Base-by-base conservation (phyloP, 2,888 invertebrate species). In the Pammene fasciana region DNA sequence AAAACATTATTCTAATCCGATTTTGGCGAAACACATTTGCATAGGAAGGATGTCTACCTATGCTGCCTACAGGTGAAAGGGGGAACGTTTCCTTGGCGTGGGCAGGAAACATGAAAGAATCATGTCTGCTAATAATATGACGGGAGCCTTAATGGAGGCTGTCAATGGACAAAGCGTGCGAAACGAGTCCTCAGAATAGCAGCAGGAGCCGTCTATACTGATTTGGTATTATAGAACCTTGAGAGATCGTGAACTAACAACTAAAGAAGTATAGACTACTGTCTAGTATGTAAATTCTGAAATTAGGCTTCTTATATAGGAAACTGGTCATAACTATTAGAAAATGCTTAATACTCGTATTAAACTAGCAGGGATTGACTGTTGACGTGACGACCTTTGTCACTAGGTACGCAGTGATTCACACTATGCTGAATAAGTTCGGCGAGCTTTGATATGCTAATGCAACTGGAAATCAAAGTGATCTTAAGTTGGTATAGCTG, bases 401-500 rank as follows among this genome's bases (percentile, higher is more conserved):
- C 68, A 59, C 68, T n/a, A n/a, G n/a, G n/a, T 57, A 26, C 9
- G 50, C 38, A 52, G n/a, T 48, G 14, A 56, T 55, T 64, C 59
- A 68, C 64, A 55, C 68, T 61, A 38, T 43, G 48, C 61, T 64
- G 67, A 65, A 68, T 66, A 71, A 71, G 67, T 71, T 71, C 62
- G 54, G 54, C 13, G 36, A 46, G 55, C 72, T 73, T 75, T 75
- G 72, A 71, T 68, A 75, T 75, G 75, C 72, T 70, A 73, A 75
- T 71, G 60, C 13, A 36, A 68, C 55, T 68, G 62, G 65, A 71
- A 71, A 71, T 67, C 71, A 71, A 67, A 73, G 72, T 18, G 59
- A 38, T 46, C 71, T 48, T 57, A 64, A 59, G 64, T n/a, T n/a
- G n/a, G n/a, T 64, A 56, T 41, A 18, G 46, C 55, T 26, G 38